Evolutionary conservation across 2,797 vertebrate genomes (phyloP), one percentile per base, ranked within the genome.

Genomic region (Holocentrus rufus): DNA sequence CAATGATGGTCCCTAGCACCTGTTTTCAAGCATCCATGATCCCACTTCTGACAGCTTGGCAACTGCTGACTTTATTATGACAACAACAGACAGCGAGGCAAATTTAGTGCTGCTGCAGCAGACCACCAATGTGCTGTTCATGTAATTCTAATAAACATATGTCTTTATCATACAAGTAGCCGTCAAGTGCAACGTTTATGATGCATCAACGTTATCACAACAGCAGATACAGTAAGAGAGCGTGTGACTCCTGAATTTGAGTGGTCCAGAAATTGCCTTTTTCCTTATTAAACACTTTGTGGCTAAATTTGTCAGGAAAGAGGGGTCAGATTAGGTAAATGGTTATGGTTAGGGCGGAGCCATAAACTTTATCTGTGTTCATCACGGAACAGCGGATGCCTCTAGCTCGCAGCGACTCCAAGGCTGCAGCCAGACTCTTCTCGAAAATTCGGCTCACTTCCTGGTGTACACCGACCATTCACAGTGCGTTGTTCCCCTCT

Each of bases 61-160:
- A 80, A 64, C 53, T 1, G 39, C 57, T 31, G 42, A 22, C 6
- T 82, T 70, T 83, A 72, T 85, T 87, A 76, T 83, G 63, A 61
- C 67, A 81, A 82, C 76, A 62, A 56, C 50, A 23, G 20, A 81
- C 17, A 60, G 18, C 30, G 36, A 47, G 46, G 14, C 10, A 4
- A 7, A 5, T 6, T 46, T 17, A 46, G 9, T 22, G 65, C 60
- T 69, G 59, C 27, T n/a, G 54, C 44, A 18, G 22, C 23, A 63
- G 27, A n/a, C 44, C 44, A 17, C 31, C 14, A 57, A 7, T 18
- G 31, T 57, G 7, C 13, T 11, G 7, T 5, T 27, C 25, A 27
- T 27, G 14, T 0, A 17, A 23, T 14, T 3, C 27, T 34, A 18
- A 1, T 31, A 9, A 34, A 31, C 4, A 46, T 46, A 2, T 4